Conservation (phyloP, 2,888 invertebrate genomes). For the Saturnia japonica region DNA sequence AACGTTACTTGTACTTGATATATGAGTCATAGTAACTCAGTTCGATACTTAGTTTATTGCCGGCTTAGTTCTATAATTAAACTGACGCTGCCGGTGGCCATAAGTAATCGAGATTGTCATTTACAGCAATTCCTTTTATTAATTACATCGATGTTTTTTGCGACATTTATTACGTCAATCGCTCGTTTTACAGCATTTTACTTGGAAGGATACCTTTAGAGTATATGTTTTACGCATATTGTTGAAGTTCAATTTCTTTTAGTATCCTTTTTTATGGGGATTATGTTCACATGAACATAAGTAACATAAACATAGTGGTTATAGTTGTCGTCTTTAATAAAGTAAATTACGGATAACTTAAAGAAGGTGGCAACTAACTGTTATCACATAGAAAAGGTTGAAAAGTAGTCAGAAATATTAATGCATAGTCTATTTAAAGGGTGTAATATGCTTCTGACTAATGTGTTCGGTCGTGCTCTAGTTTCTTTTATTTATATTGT, state of each 20-base stretch:
- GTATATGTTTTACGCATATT: background rate
- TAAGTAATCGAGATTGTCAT: conserved; percentile 48
- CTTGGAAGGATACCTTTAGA: conserved; percentile 6
- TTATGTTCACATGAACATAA: background rate
- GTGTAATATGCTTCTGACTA: no score
- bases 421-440: no score
- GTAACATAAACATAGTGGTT: no score
- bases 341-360: no score
- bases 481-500: background rate
- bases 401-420: no score
- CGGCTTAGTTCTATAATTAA: conserved; percentile 48
- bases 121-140: conserved; percentile 32
- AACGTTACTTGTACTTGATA: conserved; percentile 29
- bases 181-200: conserved; percentile 16
- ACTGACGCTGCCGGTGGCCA: conserved; percentile 44
- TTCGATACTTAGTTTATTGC: conserved; percentile 34
- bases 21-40: conserved; percentile 38
- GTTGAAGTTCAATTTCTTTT: conserved; percentile 11
- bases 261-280: background rate
- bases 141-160: conserved; percentile 26
- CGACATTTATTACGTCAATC: conserved; percentile 16
- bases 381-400: no score
- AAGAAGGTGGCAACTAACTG: no score
- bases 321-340: background rate
- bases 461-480: background rate